phyloP scores from a whole-genome alignment of 2,797 vertebrate species.

The Loriculus beryllinus region DNA sequence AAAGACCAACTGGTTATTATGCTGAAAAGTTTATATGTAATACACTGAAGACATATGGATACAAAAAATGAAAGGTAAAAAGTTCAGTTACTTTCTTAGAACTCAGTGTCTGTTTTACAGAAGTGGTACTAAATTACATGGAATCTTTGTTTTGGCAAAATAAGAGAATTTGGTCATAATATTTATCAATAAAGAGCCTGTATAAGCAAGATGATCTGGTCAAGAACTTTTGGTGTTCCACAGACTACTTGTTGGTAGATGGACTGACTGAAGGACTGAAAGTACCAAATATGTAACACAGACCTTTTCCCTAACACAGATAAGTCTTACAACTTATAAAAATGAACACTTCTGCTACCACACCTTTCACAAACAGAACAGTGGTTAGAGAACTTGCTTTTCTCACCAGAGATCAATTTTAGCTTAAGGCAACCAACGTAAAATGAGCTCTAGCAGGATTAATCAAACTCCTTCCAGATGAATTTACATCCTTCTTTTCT shows the following conservation, averaged over 20 bases:
- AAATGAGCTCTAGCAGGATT: conserved; percentile 42
- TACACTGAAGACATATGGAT: background rate
- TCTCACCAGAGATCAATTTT: conserved; percentile 48
- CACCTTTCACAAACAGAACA: background rate
- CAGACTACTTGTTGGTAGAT: background rate
- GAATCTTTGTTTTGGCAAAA: background rate
- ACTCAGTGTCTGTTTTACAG: background rate
- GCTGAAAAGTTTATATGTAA: background rate
- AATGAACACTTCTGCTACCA: background rate
- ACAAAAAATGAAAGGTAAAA: background rate
- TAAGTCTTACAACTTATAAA: background rate
- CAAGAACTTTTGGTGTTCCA: background rate
- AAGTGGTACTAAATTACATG: background rate
- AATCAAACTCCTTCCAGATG: conserved; percentile 26
- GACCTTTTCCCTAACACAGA: background rate
- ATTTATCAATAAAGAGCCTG: background rate
- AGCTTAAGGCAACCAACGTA: conserved; percentile 21
- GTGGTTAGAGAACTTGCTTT: conserved; percentile 35
- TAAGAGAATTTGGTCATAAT: background rate
- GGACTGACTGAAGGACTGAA: background rate
- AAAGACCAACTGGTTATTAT: background rate
- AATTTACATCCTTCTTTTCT: conserved; percentile 45
- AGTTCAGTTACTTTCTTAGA: background rate
- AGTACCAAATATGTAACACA: background rate
- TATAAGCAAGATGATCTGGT: background rate